Evolutionary conservation across 2,113 vertebrate genomes (phyloP).

Genomic region (Callipepla squamata): DNA sequence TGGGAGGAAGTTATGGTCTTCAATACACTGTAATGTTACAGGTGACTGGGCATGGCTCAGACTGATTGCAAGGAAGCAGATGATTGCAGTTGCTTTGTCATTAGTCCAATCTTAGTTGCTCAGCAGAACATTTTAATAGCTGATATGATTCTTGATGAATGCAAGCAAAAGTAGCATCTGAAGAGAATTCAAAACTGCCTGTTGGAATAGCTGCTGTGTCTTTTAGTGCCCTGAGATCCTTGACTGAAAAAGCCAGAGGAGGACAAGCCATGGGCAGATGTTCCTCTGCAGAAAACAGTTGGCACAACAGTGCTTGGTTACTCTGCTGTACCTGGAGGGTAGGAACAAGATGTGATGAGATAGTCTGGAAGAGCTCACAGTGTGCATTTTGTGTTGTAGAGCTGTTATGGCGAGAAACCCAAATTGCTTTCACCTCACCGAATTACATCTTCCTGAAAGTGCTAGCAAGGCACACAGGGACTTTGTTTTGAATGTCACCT

Average conservation of each 20-base stretch:
- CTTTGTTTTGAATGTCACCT: background rate
- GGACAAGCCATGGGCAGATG: background rate
- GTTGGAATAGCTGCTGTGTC: background rate
- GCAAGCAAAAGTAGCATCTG: background rate
- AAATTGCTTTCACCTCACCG: background rate
- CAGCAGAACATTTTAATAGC: background rate
- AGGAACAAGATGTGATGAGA: fast-evolving
- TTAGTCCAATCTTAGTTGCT: background rate
- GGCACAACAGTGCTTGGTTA: background rate
- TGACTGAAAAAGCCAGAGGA: background rate
- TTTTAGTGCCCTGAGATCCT: background rate
- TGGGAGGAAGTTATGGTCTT: background rate
- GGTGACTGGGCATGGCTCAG: background rate
- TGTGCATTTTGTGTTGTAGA: background rate
- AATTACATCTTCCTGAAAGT: background rate
- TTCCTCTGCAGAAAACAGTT: fast-evolving
- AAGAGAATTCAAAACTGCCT: background rate
- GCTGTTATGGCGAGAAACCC: background rate
- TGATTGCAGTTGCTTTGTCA: fast-evolving
- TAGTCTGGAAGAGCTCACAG: background rate
- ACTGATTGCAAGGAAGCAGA: background rate
- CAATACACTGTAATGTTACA: fast-evolving
- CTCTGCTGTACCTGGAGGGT: background rate
- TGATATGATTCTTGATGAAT: no score
- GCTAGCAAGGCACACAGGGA: background rate